These are phyloP conservation scores for Fopius arisanus DNA, from an alignment of 1,140 invertebrate genomes.

Conservation along the genomic window DNA sequence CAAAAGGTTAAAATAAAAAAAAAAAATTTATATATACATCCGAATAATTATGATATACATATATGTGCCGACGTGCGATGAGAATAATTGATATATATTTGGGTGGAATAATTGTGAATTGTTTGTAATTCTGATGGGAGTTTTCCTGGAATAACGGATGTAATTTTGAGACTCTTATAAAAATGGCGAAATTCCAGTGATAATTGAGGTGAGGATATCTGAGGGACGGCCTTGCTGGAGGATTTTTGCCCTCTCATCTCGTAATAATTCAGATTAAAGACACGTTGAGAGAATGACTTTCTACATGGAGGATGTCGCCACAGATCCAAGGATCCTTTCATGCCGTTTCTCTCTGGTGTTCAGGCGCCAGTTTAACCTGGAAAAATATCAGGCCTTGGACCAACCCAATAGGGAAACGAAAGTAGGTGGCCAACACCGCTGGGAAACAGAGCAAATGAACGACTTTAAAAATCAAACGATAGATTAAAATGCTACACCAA, in stretches of 20 bases:
- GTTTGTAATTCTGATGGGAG: no score
- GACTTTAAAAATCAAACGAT: background rate
- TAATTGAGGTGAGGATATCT: background rate
- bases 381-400: background rate
- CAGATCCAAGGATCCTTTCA: background rate
- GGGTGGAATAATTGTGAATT: no score
- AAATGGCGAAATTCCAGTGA: background rate
- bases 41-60: no score
- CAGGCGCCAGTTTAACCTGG: background rate
- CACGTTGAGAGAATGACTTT: constrained; percentile 3
- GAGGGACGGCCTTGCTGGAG: background rate
- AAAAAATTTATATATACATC: no score
- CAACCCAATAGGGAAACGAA: background rate
- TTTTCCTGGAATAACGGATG: no score
- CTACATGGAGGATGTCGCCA: constrained; percentile 5
- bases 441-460: background rate
- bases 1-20: no score
- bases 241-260: background rate
- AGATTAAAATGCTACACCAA: background rate
- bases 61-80: no score
- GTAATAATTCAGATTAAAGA: background rate
- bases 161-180: no score
- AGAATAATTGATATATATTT: no score
- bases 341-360: background rate
- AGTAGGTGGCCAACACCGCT: background rate